Evolutionary conservation across 1,140 invertebrate genomes (phyloP), one percentile per base, ranked within the genome.

Genomic region (Drosophila nigrodunni): DNA sequence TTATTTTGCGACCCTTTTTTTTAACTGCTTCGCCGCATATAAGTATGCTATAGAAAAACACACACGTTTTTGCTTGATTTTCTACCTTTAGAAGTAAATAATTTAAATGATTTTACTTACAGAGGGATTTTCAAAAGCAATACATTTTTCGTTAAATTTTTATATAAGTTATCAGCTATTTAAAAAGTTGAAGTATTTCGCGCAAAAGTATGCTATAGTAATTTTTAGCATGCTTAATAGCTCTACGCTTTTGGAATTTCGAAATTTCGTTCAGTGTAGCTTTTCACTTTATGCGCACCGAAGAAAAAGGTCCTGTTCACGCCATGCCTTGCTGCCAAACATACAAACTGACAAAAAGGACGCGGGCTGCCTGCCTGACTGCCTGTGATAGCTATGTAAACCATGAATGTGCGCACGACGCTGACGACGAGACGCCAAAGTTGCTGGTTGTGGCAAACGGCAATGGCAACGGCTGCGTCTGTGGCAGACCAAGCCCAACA

Each of bases 341-440:
- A 89, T 86, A 89, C 85, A 85, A 79, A 89, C 86, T 81, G 81
- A 89, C 85, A 85, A 81, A 89, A 78, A 85, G 81, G 77, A 57
- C 49, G 37, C 21, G 65, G 74, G 82, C 47, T 67, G 67, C 70
- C 66, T 69, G 74, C 62, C 77, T 72, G 75, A 44, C 64, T 79
- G 72, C 80, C 80, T 72, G 68, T 65, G 61, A 50, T 77, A 77
- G 81, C 81, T 88, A 89, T 89, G 85, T 89, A 85, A 74, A 79
- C 85, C 75, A 81, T 72, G 85, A 75, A 86, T 90, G 86, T 89
- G 75, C 69, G 39, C 62, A 59, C 35, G 35, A 61, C 65, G 39
- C 71, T 47, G 61, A 44, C 65, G 71, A 69, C 71, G 60, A 60
- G 68, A 79, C 78, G 74, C 80, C 77, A 89, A 88, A 87, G 83